phyloP scores from a whole-genome alignment of 2,888 invertebrate genomes.

The Tribolium freemani region DNA sequence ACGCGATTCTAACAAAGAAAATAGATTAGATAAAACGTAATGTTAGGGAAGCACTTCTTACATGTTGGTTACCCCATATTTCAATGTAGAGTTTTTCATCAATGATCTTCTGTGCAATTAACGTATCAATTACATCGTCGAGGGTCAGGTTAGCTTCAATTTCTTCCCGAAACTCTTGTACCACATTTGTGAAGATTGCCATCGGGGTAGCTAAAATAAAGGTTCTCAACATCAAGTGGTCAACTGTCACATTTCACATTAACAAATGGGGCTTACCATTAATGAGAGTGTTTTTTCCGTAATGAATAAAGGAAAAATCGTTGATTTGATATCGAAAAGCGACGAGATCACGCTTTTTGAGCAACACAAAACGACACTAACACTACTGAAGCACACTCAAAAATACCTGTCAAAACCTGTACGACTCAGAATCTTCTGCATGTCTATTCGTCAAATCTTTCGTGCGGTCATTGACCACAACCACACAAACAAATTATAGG shows the following conservation, averaged over 20 bases:
- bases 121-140: conserved; percentile 20
- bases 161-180: conserved; percentile 28
- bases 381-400: background rate
- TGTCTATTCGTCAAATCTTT: conserved; percentile 23
- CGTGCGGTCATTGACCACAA: conserved; percentile 28
- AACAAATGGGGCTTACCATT: conserved; percentile 10
- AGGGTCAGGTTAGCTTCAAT: conserved; percentile 15
- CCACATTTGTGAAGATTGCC: conserved; percentile 31
- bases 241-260: background rate
- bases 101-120: conserved; percentile 10
- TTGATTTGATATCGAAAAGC: background rate
- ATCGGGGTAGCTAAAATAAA: conserved; percentile 10
- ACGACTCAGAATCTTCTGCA: background rate
- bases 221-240: background rate
- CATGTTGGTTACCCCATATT: conserved; percentile 19
- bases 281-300: background rate
- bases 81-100: conserved; percentile 25
- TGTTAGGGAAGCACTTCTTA: background rate
- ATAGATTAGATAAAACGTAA: background rate
- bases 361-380: background rate
- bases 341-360: background rate
- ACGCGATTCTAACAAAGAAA: conserved; percentile 18
- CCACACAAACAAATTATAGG: background rate
- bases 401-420: conserved; percentile 32
- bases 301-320: background rate